These are phyloP conservation scores for Neolamprologus sp. DNA, from an alignment of 2,113 vertebrate species.

Conservation along the genomic window DNA sequence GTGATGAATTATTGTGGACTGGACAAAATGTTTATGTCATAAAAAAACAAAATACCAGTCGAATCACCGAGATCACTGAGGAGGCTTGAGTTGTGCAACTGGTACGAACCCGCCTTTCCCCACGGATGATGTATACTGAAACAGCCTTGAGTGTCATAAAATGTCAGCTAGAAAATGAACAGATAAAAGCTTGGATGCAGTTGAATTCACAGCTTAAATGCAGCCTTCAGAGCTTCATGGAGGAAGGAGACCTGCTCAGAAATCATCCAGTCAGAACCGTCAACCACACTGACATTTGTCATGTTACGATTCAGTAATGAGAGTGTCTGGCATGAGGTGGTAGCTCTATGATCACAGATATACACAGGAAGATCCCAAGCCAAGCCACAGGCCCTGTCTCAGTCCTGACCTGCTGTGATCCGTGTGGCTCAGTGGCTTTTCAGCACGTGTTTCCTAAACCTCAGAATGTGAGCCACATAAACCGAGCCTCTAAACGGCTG, in stretches of 20 bases:
- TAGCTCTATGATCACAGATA: constrained; percentile 44
- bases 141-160: neutral
- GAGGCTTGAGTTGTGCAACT: neutral
- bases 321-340: constrained; percentile 23
- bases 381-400: constrained; percentile 64
- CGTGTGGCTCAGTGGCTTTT: constrained; percentile 59
- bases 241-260: neutral
- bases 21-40: neutral
- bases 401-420: constrained; percentile 59
- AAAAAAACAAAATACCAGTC: neutral
- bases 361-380: constrained; percentile 21
- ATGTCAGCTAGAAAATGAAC: neutral
- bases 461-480: constrained; percentile 63
- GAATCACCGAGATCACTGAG: neutral
- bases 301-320: constrained; percentile 40
- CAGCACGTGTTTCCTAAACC: constrained; percentile 53
- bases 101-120: neutral
- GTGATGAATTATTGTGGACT: neutral
- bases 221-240: neutral
- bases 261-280: constrained; percentile 23
- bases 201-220: neutral
- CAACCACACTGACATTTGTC: constrained; percentile 47
- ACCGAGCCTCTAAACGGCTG: constrained; percentile 48
- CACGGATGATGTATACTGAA: neutral
- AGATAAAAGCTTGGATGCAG: neutral